Evolutionary conservation across 2,888 invertebrate genomes (phyloP).

Genomic region (Drepana falcataria): DNA sequence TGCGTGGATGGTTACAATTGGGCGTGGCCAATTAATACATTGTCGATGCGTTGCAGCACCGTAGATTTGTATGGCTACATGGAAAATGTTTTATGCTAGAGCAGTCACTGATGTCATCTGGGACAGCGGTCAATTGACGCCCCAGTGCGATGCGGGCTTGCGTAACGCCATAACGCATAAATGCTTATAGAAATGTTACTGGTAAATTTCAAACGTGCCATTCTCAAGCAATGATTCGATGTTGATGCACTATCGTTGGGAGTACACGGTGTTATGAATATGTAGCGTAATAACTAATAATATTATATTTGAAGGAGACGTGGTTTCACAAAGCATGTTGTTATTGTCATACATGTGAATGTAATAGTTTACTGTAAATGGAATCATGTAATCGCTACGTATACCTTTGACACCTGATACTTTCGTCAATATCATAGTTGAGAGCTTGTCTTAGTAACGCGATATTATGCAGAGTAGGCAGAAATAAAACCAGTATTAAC

Average conservation of each 20-base stretch:
- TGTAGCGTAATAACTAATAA: neutral
- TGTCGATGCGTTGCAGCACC: conserved; percentile 30
- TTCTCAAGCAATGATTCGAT: neutral
- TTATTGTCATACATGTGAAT: neutral
- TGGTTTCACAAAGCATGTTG: neutral
- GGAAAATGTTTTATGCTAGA: conserved; percentile 13
- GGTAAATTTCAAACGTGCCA: too few species aligned
- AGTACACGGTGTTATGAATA: neutral
- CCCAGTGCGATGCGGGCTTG: conserved; percentile 17
- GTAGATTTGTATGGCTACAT: conserved; percentile 19
- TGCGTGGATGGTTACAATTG: conserved; percentile 31
- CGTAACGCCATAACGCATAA: conserved; percentile 10
- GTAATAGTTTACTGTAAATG: conserved; percentile 1
- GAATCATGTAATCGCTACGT: conserved; percentile 5
- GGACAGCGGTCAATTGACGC: conserved; percentile 50
- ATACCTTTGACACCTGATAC: conserved; percentile 41
- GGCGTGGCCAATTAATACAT: conserved; percentile 31
- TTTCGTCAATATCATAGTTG: conserved; percentile 32
- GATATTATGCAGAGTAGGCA: conserved; percentile 14
- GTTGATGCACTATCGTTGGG: neutral
- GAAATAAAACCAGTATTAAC: too few species aligned
- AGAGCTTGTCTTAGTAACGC: conserved; percentile 26
- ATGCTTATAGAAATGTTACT: conserved; percentile 13
- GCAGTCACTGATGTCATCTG: conserved; percentile 51
- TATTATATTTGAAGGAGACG: neutral